Evolutionary conservation across 2,888 invertebrate genomes (phyloP).

Genomic region (Meghimatium bilineatum): DNA sequence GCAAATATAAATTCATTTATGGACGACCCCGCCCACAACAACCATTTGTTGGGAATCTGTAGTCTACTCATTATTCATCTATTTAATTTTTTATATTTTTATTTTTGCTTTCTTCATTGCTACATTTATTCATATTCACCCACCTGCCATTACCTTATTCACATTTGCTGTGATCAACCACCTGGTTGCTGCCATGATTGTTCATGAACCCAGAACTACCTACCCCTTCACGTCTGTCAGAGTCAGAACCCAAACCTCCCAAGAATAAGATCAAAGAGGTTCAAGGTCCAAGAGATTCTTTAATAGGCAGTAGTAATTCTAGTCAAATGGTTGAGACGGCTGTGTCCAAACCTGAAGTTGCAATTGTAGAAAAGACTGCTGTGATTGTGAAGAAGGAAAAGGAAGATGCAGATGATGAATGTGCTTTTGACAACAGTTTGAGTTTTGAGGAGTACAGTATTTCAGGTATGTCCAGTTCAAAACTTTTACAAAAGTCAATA

Average conservation of each 20-base stretch:
- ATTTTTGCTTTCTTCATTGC: constrained; percentile 20
- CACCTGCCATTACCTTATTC: not conserved
- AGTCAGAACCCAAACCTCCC: not conserved
- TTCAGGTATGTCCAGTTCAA: constrained; percentile 54
- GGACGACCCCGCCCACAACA: too few species aligned
- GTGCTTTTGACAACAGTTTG: constrained; percentile 38
- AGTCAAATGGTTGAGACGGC: constrained; percentile 19
- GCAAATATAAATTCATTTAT: too few species aligned
- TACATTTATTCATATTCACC: not conserved
- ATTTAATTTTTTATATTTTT: constrained; percentile 16
- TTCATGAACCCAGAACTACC: constrained; percentile 20
- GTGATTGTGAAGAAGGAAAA: constrained; percentile 31
- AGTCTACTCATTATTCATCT: not conserved
- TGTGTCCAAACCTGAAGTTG: not conserved
- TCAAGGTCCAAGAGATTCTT: not conserved
- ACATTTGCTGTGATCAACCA: constrained; percentile 12
- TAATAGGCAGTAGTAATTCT: constrained; percentile 32
- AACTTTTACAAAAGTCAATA: not conserved
- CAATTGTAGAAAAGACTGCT: not conserved
- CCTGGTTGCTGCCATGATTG: not conserved
- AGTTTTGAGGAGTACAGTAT: constrained; percentile 57
- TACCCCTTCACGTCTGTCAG: not conserved
- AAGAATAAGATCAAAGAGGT: not conserved
- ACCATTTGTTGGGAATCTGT: not conserved
- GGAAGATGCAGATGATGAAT: constrained; percentile 25